These are phyloP conservation scores for Poecilia latipinna DNA, from an alignment of 2,113 vertebrate genomes.

Conservation along the genomic window DNA sequence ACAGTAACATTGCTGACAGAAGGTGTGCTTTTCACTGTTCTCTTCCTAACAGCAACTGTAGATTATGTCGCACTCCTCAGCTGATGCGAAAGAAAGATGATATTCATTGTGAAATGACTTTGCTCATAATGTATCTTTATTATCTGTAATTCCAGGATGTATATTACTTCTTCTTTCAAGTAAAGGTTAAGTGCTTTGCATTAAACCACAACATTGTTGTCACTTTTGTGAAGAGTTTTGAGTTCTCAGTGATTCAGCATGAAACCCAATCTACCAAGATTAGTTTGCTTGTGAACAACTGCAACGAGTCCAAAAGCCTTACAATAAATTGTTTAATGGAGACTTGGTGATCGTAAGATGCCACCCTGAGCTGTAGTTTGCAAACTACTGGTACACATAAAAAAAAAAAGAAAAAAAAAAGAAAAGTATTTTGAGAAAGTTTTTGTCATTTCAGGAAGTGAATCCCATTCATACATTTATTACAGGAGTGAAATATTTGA, in stretches of 20 bases:
- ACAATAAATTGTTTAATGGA: neutral
- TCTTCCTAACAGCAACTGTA: conserved; percentile 79
- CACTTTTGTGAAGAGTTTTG: conserved; percentile 27
- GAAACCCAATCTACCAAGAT: neutral
- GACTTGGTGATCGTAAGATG: neutral
- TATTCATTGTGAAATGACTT: conserved; percentile 83
- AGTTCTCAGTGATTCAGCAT: neutral
- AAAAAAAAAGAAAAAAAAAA: no score
- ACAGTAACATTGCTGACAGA: conserved; percentile 74
- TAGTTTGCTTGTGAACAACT: neutral
- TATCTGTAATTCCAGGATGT: conserved; percentile 86
- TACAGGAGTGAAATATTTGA: no score
- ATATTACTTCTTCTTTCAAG: conserved; percentile 85
- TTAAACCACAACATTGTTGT: conserved; percentile 65
- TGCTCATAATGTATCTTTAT: conserved; percentile 85
- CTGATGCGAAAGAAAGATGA: conserved; percentile 75
- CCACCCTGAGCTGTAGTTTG: neutral
- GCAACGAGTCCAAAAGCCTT: neutral
- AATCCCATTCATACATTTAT: no score
- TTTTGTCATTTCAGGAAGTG: no score
- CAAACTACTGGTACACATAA: no score
- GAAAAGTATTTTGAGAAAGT: no score
- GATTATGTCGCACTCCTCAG: conserved; percentile 74
- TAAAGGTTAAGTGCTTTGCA: conserved; percentile 86
- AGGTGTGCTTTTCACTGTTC: conserved; percentile 78